Conservation (phyloP, 1,140 invertebrate species). For the Drosophila ficusphila region DNA sequence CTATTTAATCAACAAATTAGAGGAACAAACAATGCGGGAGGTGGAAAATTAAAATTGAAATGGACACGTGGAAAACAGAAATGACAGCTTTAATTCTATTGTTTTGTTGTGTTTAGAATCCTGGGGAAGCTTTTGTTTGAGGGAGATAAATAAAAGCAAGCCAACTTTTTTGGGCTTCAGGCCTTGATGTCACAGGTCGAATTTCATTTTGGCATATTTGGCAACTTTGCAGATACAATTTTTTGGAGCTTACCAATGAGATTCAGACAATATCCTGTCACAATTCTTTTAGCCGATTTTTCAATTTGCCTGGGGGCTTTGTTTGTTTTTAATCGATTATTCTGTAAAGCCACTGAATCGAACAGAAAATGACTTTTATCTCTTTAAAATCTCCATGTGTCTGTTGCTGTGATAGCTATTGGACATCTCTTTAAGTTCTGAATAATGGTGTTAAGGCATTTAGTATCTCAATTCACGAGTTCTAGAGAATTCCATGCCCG, state of each 20-base stretch:
- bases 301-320: background rate
- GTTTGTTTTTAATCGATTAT: conserved; percentile 1
- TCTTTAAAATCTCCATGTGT: background rate
- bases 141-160: background rate
- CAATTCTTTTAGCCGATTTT: background rate
- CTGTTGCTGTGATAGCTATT: too few relatives aligned
- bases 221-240: conserved; percentile 6
- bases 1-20: conserved; percentile 46
- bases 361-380: background rate
- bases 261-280: background rate
- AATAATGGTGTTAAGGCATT: conserved; percentile 3
- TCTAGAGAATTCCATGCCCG: conserved; percentile 2
- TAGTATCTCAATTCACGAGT: conserved; percentile 20
- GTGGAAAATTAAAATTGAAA: conserved; percentile 5
- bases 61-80: background rate
- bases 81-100: background rate
- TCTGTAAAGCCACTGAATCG: background rate
- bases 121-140: background rate
- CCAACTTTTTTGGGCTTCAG: background rate
- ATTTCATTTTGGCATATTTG: conserved; percentile 15
- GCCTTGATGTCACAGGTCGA: background rate
- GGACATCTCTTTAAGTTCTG: background rate
- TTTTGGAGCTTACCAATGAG: background rate
- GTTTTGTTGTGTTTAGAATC: background rate
- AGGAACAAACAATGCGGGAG: conserved; percentile 19